phyloP scores from a whole-genome alignment of 2,888 invertebrate species.

The Epinotia bilunana region DNA sequence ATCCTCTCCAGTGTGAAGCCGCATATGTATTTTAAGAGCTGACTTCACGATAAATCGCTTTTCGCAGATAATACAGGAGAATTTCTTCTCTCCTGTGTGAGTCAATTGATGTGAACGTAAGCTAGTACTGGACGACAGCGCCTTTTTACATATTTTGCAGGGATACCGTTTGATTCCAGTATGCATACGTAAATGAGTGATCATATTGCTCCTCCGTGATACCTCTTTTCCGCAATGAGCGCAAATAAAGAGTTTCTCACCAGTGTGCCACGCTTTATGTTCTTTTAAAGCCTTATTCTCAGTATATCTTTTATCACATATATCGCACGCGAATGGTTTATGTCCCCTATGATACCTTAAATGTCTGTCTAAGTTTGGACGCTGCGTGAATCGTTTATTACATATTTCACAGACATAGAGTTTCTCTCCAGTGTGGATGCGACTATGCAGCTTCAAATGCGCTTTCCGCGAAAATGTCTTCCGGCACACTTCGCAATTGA shows the following conservation, averaged over 20 bases:
- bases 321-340: slow-evolving; percentile 7
- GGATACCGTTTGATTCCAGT: not conserved
- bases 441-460: not conserved
- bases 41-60: not conserved
- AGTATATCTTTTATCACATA: slow-evolving; percentile 7
- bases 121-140: not conserved
- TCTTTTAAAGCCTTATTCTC: not conserved
- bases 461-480: not conserved
- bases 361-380: not conserved
- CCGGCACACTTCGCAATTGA: not conserved
- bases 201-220: not conserved
- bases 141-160: too few species aligned
- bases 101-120: not conserved
- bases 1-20: not conserved
- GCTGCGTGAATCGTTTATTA: not conserved
- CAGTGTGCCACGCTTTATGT: not conserved
- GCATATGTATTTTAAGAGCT: not conserved
- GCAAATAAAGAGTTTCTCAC: slow-evolving; percentile 6
- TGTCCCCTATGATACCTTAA: slow-evolving; percentile 8
- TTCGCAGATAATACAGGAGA: not conserved
- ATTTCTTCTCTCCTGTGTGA: not conserved
- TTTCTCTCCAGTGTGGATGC: not conserved
- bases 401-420: not conserved
- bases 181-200: not conserved
- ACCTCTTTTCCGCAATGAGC: not conserved